Percentiles rank a stretch among this genome's conserved stretches.
Conservation (phyloP, 2,888 invertebrate genomes). For the Carabus problematicus region DNA sequence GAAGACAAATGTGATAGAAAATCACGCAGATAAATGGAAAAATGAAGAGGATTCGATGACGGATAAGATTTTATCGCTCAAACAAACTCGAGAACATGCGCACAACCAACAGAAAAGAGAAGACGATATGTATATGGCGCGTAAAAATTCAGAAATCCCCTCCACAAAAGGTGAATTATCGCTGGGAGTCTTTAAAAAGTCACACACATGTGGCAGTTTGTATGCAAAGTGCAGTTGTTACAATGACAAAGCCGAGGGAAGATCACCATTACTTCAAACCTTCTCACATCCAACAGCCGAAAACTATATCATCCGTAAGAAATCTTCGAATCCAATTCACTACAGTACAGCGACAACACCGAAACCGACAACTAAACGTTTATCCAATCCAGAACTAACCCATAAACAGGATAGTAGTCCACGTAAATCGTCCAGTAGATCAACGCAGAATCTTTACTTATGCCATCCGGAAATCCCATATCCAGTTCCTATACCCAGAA, state of each 20-base stretch:
- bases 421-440: constrained; percentile 44
- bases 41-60: background rate
- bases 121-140: background rate
- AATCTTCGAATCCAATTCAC: constrained; percentile 44
- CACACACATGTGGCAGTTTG: constrained; percentile 59
- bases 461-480: constrained; percentile 58
- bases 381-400: constrained; percentile 51
- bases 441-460: constrained; percentile 48
- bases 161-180: constrained; percentile 41
- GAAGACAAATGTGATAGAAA: constrained; percentile 30
- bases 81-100: no score
- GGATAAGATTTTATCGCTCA: background rate
- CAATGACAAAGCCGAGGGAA: constrained; percentile 46
- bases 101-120: no score
- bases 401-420: constrained; percentile 46
- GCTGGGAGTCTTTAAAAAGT: constrained; percentile 52
- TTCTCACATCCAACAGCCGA: constrained; percentile 44
- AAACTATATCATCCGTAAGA: constrained; percentile 9
- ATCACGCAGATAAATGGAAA: constrained; percentile 25
- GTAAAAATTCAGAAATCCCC: constrained; percentile 30
- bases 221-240: constrained; percentile 59
- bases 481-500: constrained; percentile 50
- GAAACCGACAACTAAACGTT: constrained; percentile 46
- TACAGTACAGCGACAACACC: constrained; percentile 42
- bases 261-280: constrained; percentile 44